A percentile compares a stretch with the other conserved stretches of the same genome.
Conservation (phyloP, 1,140 invertebrate genomes). For the Hylaeus anthracinus region DNA sequence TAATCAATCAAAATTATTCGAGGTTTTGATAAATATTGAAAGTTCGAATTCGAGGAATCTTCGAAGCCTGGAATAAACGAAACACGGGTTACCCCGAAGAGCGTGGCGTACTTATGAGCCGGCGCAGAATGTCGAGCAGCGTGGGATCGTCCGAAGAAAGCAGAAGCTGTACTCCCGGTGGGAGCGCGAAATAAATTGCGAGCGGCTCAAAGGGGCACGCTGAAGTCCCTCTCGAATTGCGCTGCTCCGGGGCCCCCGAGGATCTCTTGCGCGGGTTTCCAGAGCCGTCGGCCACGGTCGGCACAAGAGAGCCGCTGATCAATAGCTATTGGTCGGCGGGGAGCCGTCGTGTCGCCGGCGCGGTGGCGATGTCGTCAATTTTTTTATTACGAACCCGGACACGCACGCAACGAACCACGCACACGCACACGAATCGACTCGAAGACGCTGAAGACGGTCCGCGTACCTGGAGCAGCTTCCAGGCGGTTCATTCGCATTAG, state of each 20-base stretch:
- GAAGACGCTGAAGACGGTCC: too few relatives aligned
- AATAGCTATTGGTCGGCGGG: conserved; percentile 68
- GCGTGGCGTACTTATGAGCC: neutral
- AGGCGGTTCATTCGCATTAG: conserved; percentile 52
- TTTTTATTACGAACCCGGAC: conserved; percentile 67
- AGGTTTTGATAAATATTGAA: too few relatives aligned
- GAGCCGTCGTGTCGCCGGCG: conserved; percentile 65
- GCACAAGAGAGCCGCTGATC: conserved; percentile 66
- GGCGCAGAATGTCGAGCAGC: conserved; percentile 24
- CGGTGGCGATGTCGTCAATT: conserved; percentile 71
- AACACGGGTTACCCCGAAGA: neutral
- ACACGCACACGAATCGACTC: conserved; percentile 41
- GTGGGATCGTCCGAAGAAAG: conserved; percentile 6
- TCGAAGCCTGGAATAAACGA: too few relatives aligned
- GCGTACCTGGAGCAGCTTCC: conserved; percentile 5
- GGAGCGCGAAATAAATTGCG: conserved; percentile 33
- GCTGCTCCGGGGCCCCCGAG: conserved; percentile 10
- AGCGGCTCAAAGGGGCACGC: conserved; percentile 15
- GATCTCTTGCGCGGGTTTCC: conserved; percentile 46
- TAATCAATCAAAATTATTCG: too few relatives aligned
- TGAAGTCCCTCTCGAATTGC: conserved; percentile 35
- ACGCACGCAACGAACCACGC: conserved; percentile 50
- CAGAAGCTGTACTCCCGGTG: neutral
- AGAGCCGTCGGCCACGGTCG: conserved; percentile 40
- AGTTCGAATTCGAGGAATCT: too few relatives aligned